Evolutionary conservation across 2,888 invertebrate genomes (phyloP), one percentile per base, ranked within the genome.

Genomic region (Morpho achilles): DNA sequence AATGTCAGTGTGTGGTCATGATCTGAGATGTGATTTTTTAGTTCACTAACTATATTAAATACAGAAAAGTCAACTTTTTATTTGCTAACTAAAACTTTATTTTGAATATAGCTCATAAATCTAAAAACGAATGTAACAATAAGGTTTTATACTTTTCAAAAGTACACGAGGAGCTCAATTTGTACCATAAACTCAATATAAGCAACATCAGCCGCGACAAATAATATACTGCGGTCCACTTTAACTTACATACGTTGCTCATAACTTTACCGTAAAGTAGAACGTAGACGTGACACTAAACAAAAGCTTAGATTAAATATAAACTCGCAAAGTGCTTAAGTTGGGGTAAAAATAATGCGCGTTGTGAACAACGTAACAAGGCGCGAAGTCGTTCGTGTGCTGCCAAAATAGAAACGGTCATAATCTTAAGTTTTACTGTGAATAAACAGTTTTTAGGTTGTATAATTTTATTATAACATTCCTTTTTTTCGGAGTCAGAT

Each of bases 301-400:
- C 63, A 67, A 61, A 66, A 66, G 66, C 64, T 66, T 62, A 67
- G 64, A 67, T 68, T 67, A 67, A 68, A 68, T 64, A 67, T 66
- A 66, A 67, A 69, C 62, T 62, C 61, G 59, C 59, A 58, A 62
- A 62, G 61, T 61, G 62, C 64, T 67, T 63, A 60, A 67, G 59
- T 65, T 59, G 57, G 61, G 58, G 58, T 62, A 62, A 60, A 64
- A 67, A 70, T 62, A 64, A 66, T 65, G 69, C 67, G 61, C 63
- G 62, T 70, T 67, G 65, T 69, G 62, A 59, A 63, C 59, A 63
- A 49, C 59, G 57, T 54, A 59, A 63, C 57, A 59, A 61, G 52
- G 56, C 61, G 61, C 59, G 54, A 63, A 59, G 47, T 57, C 56
- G 56, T 55, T 59, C 46, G 54, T 49, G 61, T 53, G 52, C 54